These are phyloP conservation scores for Eulemur albifrons DNA, from an alignment of 2,797 vertebrate genomes.

Conservation along the genomic window DNA sequence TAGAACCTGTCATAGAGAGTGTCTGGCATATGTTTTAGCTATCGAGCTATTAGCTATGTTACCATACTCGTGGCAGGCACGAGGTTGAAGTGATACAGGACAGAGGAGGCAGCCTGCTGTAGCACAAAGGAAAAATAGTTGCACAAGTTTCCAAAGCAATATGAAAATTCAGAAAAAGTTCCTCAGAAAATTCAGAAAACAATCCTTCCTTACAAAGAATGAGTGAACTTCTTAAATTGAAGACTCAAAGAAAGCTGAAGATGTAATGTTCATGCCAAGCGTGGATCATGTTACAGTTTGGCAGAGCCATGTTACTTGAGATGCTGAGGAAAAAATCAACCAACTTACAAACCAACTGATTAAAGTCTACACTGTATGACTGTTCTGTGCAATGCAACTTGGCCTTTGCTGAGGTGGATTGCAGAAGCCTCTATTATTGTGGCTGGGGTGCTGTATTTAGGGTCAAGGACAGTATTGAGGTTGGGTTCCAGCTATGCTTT, in stretches of 20 bases:
- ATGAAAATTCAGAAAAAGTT: neutral
- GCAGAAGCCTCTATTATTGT: neutral
- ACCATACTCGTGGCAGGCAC: neutral
- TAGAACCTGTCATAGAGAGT: neutral
- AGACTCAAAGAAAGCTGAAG: neutral
- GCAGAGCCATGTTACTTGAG: neutral
- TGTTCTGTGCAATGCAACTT: neutral
- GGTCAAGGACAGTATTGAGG: neutral
- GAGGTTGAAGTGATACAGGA: neutral
- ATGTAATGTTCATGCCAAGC: neutral
- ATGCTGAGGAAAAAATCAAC: neutral
- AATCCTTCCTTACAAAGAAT: neutral
- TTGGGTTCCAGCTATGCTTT: neutral
- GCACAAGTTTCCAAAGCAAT: neutral
- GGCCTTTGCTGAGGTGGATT: neutral
- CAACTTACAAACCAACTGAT: neutral
- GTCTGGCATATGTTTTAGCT: neutral
- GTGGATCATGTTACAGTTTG: neutral
- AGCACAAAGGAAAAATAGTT: neutral
- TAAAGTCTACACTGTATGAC: neutral
- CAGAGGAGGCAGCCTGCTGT: neutral
- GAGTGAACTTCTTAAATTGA: neutral
- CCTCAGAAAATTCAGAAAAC: neutral
- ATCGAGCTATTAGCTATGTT: neutral
- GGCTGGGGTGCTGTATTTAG: rapidly evolving